Percentiles rank a stretch among this genome's conserved stretches.
phyloP scores from a whole-genome alignment of 2,113 vertebrate genomes.

The Emydocephalus ijimae region DNA sequence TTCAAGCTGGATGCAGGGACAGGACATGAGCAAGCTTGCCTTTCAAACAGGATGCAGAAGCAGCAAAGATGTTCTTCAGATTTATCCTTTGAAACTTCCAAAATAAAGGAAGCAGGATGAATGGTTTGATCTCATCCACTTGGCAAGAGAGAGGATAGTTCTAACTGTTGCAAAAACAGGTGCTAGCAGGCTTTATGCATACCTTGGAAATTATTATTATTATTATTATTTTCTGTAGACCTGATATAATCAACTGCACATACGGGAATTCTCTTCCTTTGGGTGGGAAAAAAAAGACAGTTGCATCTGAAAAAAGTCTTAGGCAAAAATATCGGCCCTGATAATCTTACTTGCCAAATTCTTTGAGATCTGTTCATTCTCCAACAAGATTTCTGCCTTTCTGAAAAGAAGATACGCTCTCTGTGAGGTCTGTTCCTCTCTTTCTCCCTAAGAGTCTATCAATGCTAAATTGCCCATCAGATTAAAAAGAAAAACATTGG shows the following conservation, averaged over 20 bases:
- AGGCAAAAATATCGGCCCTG: neutral
- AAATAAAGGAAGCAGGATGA: neutral
- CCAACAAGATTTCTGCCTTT: too few species aligned
- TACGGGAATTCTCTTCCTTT: neutral
- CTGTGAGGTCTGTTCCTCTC: too few species aligned
- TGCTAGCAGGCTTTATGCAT: neutral
- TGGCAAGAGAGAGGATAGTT: neutral
- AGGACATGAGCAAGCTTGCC: neutral
- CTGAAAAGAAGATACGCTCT: too few species aligned
- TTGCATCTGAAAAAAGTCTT: neutral
- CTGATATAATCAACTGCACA: neutral
- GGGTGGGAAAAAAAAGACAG: neutral
- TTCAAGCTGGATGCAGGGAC: too few species aligned
- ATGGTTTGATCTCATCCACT: neutral
- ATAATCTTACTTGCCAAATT: neutral
- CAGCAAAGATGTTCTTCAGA: neutral
- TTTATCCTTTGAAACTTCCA: neutral
- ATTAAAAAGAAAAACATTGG: too few species aligned
- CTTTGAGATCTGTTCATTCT: neutral
- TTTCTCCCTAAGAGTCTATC: too few species aligned
- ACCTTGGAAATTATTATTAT: neutral
- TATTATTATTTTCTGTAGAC: neutral
- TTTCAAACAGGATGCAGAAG: neutral
- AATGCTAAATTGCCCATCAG: too few species aligned
- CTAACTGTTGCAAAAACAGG: neutral